Base-by-base conservation (phyloP, 2,113 vertebrate genomes). In the Misgurnus mizolepis region DNA sequence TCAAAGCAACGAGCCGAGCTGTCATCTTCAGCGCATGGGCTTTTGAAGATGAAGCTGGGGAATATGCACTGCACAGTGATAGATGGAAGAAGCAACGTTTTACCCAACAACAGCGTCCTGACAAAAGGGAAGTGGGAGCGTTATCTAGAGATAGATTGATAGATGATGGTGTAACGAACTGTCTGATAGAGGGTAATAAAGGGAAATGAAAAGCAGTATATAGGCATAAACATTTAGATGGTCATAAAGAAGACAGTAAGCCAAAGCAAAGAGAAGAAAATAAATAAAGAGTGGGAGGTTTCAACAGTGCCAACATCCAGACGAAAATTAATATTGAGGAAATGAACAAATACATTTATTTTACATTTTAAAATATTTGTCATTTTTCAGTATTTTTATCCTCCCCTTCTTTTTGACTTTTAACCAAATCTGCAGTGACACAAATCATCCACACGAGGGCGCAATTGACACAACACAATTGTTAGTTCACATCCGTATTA, bases 21-120 rank as follows among this genome's bases (percentile, higher is more conserved):
- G 66, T 53, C 56, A 75, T 64, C 72, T 75, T 45, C 72, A 75
- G 45, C 58, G 27, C 58, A 49, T 43, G 43, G 18, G 72, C 72
- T 49, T 75, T 75, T 62, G 72, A 75, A 75, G 72, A 75, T 34
- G 7, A 58, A 64, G 56, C 72, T 64, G 43, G 58, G 73, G 58
- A 75, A 75, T 64, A 62, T 64, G 56, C 7, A 9, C 56, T 45
- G 41, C 60, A 75, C 9, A n/a, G 60, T 15, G 22, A 64, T 64
- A 49, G 60, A 58, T 34, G 18, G 58, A 2, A 22, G 43, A 60
- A 45, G 55, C 71, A 0, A 11, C 22, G 71, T 60, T 60, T 73
- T 45, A 56, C 71, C 22, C 40, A 61, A 60, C 10, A 70, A 56
- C 53, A 56, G 50, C 3, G 50, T n/a, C 8, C 50, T 56, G 34